Base-by-base conservation (phyloP, 2,888 invertebrate species). In the Pemphredon lugubris region DNA sequence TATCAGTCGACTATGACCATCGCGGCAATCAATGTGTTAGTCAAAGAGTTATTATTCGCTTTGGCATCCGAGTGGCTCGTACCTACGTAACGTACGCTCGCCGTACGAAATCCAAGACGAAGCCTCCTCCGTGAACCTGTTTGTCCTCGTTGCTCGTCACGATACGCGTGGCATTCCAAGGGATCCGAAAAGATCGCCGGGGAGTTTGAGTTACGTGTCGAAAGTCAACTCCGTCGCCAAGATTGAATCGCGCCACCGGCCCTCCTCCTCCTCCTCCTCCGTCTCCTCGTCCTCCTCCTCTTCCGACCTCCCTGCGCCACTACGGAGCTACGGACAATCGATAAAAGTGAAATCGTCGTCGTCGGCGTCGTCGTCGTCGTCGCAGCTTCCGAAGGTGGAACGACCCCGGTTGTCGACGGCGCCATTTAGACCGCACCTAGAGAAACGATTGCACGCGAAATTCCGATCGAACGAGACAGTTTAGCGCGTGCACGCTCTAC, bases 361-460 rank as follows among this genome's bases (percentile, higher is more conserved):
- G n/a, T n/a, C n/a, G n/a, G n/a, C n/a, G n/a, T n/a, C n/a, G n/a
- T n/a, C n/a, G n/a, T n/a, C n/a, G n/a, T n/a, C 61, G 65, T 64
- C 59, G 73, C 75, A 68, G 79, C 61, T 71, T 71, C 55, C 68
- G 71, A 79, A 75, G 79, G 75, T 79, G 79, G 77, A 80, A 80
- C 68, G 75, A 75, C 73, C n/a, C n/a, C 66, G 75, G 51, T 67
- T 61, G 53, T 66, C 53, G 57, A 51, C 64, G 40, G 37, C 53
- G 63, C 66, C 53, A 57, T 69, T 55, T 21, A 53, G 39, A 42
- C 44, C 44, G 66, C 39, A 60, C 45, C 60, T 58, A 39, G 57
- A 72, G 34, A 70, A 77, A 72, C 63, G 50, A 59, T 32, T 60
- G 7, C 20, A 18, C 14, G 5, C 9, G 9, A 9, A 30, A 30